Evolutionary conservation across 2,888 invertebrate genomes (phyloP), one percentile per base, ranked within the genome.

Genomic region (Pyrocoelia pectoralis): DNA sequence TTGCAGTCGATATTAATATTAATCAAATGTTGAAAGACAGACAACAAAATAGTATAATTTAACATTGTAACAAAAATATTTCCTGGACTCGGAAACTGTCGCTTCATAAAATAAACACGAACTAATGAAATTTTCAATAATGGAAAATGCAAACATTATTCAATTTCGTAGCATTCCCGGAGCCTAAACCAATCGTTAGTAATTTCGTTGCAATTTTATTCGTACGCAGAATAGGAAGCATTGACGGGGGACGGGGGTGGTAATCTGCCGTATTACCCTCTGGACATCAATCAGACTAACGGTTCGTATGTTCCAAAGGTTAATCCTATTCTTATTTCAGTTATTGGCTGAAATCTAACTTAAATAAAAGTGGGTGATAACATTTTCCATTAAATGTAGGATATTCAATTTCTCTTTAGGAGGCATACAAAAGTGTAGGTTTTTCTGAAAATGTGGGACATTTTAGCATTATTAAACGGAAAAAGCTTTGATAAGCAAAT

Each of bases 261-360:
- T 72, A 73, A 75, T 74, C 72, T 72, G 72, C 73, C 74, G 75
- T 68, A 66, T 63, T 71, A 69, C 71, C 71, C 71, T 68, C 66
- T 67, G 72, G 72, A 72, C 74, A 76, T 76, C 76, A 75, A 76
- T 76, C 75, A 74, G 73, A 53, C 69, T 63, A 65, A 75, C 73
- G 65, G 70, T 72, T 66, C 72, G 74, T 68, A 73, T 73, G 74
- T 76, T 74, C 73, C 75, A 75, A 73, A 74, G 72, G 65, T 74
- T 71, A 69, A 64, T 54, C 68, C 60, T 56, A 59, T 54, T 61
- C 38, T 57, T 50, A 48, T 29, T 56, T 56, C 52, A 65, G 61
- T 61, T 59, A 63, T 63, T 57, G 60, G 51, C 54, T 61, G 57
- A 59, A 56, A 55, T 41, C 40, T 33, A 33, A 24, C 3, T 33